Percentiles rank a stretch among this genome's conserved stretches.
Evolutionary conservation across 2,797 vertebrate genomes (phyloP).

Genomic region (Sciurus vulgaris): DNA sequence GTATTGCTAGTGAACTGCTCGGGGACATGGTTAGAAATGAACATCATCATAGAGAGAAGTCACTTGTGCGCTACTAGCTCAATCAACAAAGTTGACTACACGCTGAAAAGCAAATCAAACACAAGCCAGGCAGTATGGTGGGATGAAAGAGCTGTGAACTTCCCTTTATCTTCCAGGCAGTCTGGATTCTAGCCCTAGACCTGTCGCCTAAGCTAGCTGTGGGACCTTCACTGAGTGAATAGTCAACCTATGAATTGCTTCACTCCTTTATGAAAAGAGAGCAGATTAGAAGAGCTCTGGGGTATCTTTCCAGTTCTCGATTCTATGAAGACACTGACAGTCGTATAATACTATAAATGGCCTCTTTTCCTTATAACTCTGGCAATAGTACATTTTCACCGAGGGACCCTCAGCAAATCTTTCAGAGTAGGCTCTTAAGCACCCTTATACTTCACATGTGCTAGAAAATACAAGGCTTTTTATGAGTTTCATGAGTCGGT

Average conservation of each 20-base stretch:
- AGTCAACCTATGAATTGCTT: background rate
- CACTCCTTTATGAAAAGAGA: background rate
- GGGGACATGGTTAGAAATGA: background rate
- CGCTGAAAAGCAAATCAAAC: background rate
- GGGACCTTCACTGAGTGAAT: background rate
- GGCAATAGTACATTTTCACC: conserved; percentile 6
- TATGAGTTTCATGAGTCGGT: conserved; percentile 79
- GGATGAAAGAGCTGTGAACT: background rate
- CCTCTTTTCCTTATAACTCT: background rate
- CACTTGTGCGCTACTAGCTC: background rate
- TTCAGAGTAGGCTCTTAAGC: conserved; percentile 71
- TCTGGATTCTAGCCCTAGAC: background rate
- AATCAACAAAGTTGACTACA: background rate
- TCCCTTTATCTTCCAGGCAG: background rate
- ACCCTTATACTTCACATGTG: conserved; percentile 68
- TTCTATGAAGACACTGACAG: background rate
- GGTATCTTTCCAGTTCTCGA: background rate
- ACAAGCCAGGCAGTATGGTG: background rate
- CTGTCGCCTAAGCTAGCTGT: background rate
- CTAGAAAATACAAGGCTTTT: conserved; percentile 68
- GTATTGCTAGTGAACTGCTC: background rate
- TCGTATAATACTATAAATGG: background rate
- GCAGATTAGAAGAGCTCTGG: background rate
- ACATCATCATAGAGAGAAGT: background rate
- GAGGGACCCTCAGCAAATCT: conserved; percentile 69